Conservation (phyloP, 2,888 invertebrate genomes). For the Drosophila trichaetosa region DNA sequence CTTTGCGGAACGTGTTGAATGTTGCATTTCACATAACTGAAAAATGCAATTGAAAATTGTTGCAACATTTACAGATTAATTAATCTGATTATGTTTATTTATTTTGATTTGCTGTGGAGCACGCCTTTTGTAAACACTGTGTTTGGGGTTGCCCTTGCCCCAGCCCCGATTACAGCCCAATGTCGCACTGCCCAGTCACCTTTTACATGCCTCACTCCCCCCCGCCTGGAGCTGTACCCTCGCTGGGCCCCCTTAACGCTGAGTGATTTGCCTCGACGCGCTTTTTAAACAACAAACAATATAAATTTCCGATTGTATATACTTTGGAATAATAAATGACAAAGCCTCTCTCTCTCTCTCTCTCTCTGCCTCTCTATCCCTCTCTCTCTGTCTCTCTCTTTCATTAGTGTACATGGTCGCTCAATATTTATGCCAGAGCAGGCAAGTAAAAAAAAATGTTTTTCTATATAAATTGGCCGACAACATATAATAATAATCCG, state of each 20-base stretch:
- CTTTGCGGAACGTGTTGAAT: slow-evolving; percentile 47
- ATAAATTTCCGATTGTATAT: slow-evolving; percentile 39
- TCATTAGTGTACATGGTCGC: slow-evolving; percentile 16
- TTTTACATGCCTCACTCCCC: slow-evolving; percentile 1
- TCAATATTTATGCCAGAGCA: slow-evolving; percentile 53
- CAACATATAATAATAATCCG: slow-evolving; percentile 59
- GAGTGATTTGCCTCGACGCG: slow-evolving; percentile 72
- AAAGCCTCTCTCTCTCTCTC: slow-evolving; percentile 22
- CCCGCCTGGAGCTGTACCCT: not conserved
- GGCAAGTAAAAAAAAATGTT: slow-evolving; percentile 36
- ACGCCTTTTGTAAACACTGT: slow-evolving; percentile 8
- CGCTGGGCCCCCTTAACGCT: slow-evolving; percentile 41
- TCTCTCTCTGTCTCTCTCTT: not conserved
- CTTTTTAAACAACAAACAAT: slow-evolving; percentile 61
- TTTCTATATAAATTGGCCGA: slow-evolving; percentile 59
- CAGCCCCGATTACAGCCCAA: slow-evolving; percentile 18
- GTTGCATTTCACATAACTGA: slow-evolving; percentile 23
- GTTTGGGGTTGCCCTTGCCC: slow-evolving; percentile 34
- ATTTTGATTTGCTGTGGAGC: not conserved
- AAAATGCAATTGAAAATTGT: slow-evolving; percentile 32
- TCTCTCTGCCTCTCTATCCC: not conserved
- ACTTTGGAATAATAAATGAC: slow-evolving; percentile 46
- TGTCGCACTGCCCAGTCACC: slow-evolving; percentile 32
- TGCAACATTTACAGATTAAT: slow-evolving; percentile 37
- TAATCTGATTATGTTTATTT: slow-evolving; percentile 10